Evolutionary conservation across 2,888 invertebrate genomes (phyloP).

Genomic region (Cataglyphis livida): DNA sequence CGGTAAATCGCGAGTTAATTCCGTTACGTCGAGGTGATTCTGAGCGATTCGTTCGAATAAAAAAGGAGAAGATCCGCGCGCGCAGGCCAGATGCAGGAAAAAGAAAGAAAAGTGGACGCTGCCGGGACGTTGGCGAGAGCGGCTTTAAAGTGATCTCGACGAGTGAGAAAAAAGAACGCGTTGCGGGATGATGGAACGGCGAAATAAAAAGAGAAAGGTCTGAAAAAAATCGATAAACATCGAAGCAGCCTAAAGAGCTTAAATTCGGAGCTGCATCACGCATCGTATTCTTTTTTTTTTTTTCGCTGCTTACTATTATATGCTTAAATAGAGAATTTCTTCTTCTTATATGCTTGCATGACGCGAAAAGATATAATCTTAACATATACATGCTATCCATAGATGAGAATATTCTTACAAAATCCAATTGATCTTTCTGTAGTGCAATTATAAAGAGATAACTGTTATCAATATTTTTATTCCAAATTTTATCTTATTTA

Average conservation of each 20-base stretch:
- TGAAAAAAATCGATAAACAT: conserved; percentile 78
- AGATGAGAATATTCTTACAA: background rate
- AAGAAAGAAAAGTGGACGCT: conserved; percentile 50
- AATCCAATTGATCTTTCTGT: background rate
- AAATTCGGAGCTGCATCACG: conserved; percentile 54
- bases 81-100: conserved; percentile 60
- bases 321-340: background rate
- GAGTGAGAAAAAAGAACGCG: conserved; percentile 67
- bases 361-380: conserved; percentile 21
- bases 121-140: conserved; percentile 72
- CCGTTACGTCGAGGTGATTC: conserved; percentile 77
- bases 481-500: conserved; percentile 3
- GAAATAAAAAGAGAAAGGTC: conserved; percentile 71
- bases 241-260: conserved; percentile 68
- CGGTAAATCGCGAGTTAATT: conserved; percentile 80
- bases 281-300: background rate
- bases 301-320: conserved; percentile 15
- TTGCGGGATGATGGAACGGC: conserved; percentile 61
- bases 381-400: background rate
- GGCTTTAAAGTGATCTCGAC: conserved; percentile 76
- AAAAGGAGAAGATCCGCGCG: conserved; percentile 61
- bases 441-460: background rate
- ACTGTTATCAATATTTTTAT: conserved; percentile 1
- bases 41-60: conserved; percentile 68
- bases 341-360: background rate